Base-by-base conservation (phyloP, 2,888 invertebrate genomes). In the Hyalella azteca region DNA sequence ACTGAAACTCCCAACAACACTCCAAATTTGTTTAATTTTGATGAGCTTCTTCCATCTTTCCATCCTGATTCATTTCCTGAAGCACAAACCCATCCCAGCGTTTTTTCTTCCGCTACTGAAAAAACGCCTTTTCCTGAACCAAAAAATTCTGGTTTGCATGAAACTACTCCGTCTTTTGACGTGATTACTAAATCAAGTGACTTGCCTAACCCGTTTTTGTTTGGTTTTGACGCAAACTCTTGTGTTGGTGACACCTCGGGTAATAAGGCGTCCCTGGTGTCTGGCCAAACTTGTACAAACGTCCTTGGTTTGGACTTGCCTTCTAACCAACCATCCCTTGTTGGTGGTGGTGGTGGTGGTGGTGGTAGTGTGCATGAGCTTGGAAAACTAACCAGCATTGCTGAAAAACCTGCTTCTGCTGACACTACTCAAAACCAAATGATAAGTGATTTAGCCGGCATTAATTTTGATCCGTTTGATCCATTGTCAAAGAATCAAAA, bases 281-380 rank as follows among this genome's bases (percentile, higher is more conserved):
- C n/a, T n/a, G n/a, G n/a, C n/a, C n/a, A n/a, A n/a, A n/a, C 26
- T 32, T 22, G 59, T 29, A 59, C 26, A 1, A 29, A 22, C 59
- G 59, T 32, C 32, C 15, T 15, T 59, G 19, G n/a, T 22, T 5
- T 49, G 49, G 22, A 32, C 32, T 26, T 59, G 59, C 19, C 13
- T 22, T n/a, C 39, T 66, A 36, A 66, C 39, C 66, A 66, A 66
- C 66, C 36, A 36, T 0, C 66, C 66, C 39, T 15, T 66, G 54
- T 19, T 54, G 45, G 45, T n/a, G n/a, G n/a, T n/a, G 60, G 60
- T 60, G 60, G 60, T 66, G 66, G 66, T 66, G 39, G 66, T 66
- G 36, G 66, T 66, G 7, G 19, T 66, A 15, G n/a, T 19, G 19
- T 66, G 66, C 9, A 19, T 66, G 32, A 15, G 15, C 19, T 39